A percentile compares a stretch with the other conserved stretches of the same genome.
Evolutionary conservation across 2,113 vertebrate genomes (phyloP).

Genomic region (Maccullochella peelii): DNA sequence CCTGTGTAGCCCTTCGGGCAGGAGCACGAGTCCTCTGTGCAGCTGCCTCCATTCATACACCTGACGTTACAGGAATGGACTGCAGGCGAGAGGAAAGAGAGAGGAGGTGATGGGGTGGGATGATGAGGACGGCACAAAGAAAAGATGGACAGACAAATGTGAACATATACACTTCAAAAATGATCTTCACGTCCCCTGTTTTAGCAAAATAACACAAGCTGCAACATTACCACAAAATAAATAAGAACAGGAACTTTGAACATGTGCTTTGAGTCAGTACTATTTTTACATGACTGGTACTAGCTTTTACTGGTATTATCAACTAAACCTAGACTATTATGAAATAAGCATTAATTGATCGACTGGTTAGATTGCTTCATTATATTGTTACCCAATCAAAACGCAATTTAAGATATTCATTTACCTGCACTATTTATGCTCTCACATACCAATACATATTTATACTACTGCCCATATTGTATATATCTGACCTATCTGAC

Average conservation of each 20-base stretch:
- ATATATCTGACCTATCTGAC: too few relatives aligned
- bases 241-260: not conserved
- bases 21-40: conserved; percentile 87
- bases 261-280: not conserved
- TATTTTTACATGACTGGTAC: too few relatives aligned
- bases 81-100: conserved; percentile 56
- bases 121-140: not conserved
- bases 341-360: not conserved
- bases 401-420: not conserved
- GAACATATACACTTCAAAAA: conserved; percentile 4
- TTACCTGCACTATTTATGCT: too few relatives aligned
- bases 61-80: conserved; percentile 89
- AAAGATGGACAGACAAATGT: not conserved
- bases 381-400: not conserved
- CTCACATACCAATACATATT: too few relatives aligned
- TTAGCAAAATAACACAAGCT: not conserved
- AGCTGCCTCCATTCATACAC: conserved; percentile 94
- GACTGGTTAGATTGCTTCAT: not conserved
- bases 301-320: not conserved
- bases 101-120: not conserved
- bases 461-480: too few relatives aligned
- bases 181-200: not conserved
- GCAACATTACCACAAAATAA: not conserved
- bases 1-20: conserved; percentile 92
- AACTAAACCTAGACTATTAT: not conserved